Evolutionary conservation across 2,888 invertebrate species (phyloP).

Genomic region (Yponomeuta plumbellus): DNA sequence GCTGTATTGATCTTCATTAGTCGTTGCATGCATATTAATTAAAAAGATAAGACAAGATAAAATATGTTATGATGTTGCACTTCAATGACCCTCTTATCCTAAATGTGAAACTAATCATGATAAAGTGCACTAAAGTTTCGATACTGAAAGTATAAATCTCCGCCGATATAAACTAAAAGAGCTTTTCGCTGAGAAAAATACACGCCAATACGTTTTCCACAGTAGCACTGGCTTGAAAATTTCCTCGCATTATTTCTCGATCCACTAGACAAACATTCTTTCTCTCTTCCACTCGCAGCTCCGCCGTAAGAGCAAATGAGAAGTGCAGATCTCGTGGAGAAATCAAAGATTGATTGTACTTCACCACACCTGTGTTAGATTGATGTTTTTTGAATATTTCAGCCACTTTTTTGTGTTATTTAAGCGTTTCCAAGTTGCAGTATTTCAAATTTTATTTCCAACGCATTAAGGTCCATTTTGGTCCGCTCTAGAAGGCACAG

Average conservation of each 20-base stretch:
- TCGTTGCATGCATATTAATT: too few relatives aligned
- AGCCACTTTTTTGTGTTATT: not conserved
- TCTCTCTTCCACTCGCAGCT: not conserved
- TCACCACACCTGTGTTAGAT: not conserved
- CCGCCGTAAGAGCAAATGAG: not conserved
- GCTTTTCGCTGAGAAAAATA: not conserved
- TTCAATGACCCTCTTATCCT: too few relatives aligned
- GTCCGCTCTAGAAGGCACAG: not conserved
- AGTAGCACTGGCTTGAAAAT: not conserved
- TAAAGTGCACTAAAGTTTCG: not conserved
- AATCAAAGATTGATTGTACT: not conserved
- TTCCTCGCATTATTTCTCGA: not conserved
- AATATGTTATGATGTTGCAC: too few relatives aligned
- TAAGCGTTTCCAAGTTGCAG: not conserved
- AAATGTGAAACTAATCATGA: not conserved
- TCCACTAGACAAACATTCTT: not conserved
- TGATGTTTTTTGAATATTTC: conserved; percentile 2
- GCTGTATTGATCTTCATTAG: too few relatives aligned
- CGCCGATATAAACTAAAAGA: not conserved
- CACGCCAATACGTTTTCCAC: not conserved
- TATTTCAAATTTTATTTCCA: not conserved
- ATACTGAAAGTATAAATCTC: not conserved
- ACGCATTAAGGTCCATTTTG: not conserved
- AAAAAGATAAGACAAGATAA: too few relatives aligned
- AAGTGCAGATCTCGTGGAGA: not conserved